Conservation (phyloP, 2,113 vertebrate genomes). For the Cynoglossus semilaevis region DNA sequence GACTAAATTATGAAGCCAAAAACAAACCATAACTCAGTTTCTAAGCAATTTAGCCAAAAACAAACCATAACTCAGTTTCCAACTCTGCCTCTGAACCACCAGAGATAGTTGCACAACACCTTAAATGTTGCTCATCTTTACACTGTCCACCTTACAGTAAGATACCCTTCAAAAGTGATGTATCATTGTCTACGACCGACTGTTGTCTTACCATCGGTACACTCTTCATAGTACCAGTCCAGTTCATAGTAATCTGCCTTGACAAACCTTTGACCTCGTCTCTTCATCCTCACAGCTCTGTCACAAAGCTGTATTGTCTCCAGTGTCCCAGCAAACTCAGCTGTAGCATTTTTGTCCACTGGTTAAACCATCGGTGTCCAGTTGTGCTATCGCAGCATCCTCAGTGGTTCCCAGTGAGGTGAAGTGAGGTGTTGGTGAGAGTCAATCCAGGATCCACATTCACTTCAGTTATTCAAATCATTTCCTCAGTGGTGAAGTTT, state of each 20-base stretch:
- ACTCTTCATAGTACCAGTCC: constrained; percentile 99
- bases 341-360: constrained; percentile 18
- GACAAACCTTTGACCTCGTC: constrained; percentile 87
- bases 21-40: too few species aligned
- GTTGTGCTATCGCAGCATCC: constrained; percentile 46
- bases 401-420: constrained; percentile 36
- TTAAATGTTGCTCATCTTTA: too few species aligned
- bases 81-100: too few species aligned
- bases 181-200: background rate
- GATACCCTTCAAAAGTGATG: background rate
- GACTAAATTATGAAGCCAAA: too few species aligned
- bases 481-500: constrained; percentile 1
- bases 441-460: constrained; percentile 21
- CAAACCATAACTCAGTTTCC: too few species aligned
- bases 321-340: constrained; percentile 26
- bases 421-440: constrained; percentile 17
- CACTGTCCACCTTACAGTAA: background rate
- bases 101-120: too few species aligned
- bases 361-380: constrained; percentile 14
- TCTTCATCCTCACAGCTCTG: constrained; percentile 84
- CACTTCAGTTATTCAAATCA: constrained; percentile 40
- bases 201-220: constrained; percentile 88
- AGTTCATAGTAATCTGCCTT: constrained; percentile 97
- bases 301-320: constrained; percentile 15
- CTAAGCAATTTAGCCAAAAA: too few species aligned